Percentiles rank a stretch among this genome's conserved stretches.
Evolutionary conservation across 2,113 vertebrate genomes (phyloP).

Genomic region (Nothocercus julius): DNA sequence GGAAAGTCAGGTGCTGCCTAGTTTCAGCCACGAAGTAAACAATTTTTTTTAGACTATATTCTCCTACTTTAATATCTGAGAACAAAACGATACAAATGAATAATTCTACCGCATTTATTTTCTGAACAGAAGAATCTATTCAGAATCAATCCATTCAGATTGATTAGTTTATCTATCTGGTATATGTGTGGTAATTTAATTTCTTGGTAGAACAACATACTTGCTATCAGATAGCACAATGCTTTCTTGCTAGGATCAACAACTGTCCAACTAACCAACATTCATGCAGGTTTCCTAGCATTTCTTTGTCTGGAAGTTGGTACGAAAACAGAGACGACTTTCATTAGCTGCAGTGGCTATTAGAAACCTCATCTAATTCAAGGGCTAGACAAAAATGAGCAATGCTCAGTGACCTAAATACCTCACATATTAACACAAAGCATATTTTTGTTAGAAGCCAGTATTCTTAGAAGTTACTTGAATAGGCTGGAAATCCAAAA

Average conservation of each 20-base stretch:
- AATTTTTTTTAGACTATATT: background rate
- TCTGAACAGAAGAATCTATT: background rate
- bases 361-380: slow-evolving; percentile 48
- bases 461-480: slow-evolving; percentile 50
- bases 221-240: background rate
- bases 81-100: background rate
- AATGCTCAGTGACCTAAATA: slow-evolving; percentile 64
- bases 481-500: slow-evolving; percentile 15
- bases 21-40: background rate
- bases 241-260: background rate
- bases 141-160: background rate
- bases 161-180: background rate
- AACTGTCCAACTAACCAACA: background rate
- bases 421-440: slow-evolving; percentile 30
- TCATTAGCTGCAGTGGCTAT: slow-evolving; percentile 38
- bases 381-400: slow-evolving; percentile 47
- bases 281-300: background rate
- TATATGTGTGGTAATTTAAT: background rate
- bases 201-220: background rate
- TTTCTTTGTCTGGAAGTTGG: background rate
- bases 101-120: background rate
- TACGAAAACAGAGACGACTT: slow-evolving; percentile 39
- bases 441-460: slow-evolving; percentile 29
- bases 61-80: background rate
- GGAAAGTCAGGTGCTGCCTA: background rate